Conservation (phyloP, 1,140 invertebrate species). For the Scaptomyza hsui region DNA sequence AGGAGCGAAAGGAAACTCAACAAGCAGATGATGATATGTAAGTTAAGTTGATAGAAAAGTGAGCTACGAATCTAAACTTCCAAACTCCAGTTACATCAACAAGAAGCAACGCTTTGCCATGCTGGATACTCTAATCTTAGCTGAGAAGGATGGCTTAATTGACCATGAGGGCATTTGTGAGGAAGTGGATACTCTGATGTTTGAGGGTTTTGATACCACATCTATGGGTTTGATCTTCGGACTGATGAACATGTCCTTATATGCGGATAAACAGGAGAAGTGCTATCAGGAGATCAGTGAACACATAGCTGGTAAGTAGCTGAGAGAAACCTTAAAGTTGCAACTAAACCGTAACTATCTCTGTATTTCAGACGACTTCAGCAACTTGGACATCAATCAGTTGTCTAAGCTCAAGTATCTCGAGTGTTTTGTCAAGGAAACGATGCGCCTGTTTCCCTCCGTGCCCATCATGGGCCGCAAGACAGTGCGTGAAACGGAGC, state of each 20-base stretch:
- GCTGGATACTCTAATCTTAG: conserved; percentile 90
- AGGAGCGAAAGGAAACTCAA: conserved; percentile 25
- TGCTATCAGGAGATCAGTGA: conserved; percentile 84
- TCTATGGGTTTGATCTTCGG: conserved; percentile 86
- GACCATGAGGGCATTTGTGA: conserved; percentile 89
- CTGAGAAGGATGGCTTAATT: conserved; percentile 85
- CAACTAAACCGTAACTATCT: not conserved
- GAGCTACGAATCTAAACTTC: not conserved
- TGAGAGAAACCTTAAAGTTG: too few relatives aligned
- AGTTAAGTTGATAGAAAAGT: not conserved
- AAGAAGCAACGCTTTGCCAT: conserved; percentile 88
- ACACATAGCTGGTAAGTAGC: conserved; percentile 49
- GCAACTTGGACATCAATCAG: conserved; percentile 85
- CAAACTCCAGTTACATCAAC: conserved; percentile 36
- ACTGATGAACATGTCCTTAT: conserved; percentile 86
- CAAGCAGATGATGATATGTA: conserved; percentile 58
- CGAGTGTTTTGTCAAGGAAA: conserved; percentile 88
- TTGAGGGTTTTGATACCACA: conserved; percentile 91
- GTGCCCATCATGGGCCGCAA: conserved; percentile 88
- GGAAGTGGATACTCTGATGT: conserved; percentile 93
- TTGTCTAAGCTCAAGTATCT: conserved; percentile 87
- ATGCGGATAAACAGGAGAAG: conserved; percentile 87
- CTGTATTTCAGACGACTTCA: conserved; percentile 50
- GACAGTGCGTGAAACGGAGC: conserved; percentile 84
- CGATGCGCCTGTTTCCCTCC: conserved; percentile 87